Conservation (phyloP, 2,888 invertebrate species). For the Apeira syringaria region DNA sequence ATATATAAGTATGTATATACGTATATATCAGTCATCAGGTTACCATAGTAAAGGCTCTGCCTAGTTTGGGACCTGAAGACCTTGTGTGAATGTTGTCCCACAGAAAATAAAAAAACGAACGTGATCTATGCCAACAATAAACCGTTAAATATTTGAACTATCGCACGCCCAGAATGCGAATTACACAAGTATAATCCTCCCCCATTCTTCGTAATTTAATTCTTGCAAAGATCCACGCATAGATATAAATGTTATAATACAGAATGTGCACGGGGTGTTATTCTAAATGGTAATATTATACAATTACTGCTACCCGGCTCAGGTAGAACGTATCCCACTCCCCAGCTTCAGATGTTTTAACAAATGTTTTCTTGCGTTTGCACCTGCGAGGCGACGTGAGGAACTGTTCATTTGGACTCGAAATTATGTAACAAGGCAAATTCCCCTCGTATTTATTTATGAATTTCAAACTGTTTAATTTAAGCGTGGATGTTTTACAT, state of each 20-base stretch:
- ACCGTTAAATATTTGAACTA: slow-evolving; percentile 35
- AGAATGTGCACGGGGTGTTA: slow-evolving; percentile 23
- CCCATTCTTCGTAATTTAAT: slow-evolving; percentile 34
- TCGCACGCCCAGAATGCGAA: slow-evolving; percentile 26
- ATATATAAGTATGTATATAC: too few relatives aligned
- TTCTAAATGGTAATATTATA: slow-evolving; percentile 38
- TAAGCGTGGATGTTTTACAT: slow-evolving; percentile 3
- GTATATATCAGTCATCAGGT: too few relatives aligned
- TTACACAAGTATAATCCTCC: slow-evolving; percentile 29
- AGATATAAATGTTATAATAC: slow-evolving; percentile 8
- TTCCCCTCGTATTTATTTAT: slow-evolving; percentile 20
- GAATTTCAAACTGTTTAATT: slow-evolving; percentile 20
- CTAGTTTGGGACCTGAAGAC: too few relatives aligned
- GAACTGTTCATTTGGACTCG: slow-evolving; percentile 25
- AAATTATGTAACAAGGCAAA: slow-evolving; percentile 22
- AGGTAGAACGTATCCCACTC: slow-evolving; percentile 26
- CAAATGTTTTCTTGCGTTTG: slow-evolving; percentile 24
- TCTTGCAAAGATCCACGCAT: slow-evolving; percentile 24
- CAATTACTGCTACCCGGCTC: slow-evolving; percentile 31
- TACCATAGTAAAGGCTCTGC: too few relatives aligned
- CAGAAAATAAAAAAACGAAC: too few relatives aligned
- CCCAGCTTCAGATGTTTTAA: slow-evolving; percentile 20
- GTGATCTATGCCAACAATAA: slow-evolving; percentile 20
- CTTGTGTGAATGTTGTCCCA: too few relatives aligned
- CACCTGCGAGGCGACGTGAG: slow-evolving; percentile 25